These are phyloP conservation scores for Pterocles gutturalis DNA, from an alignment of 2,113 vertebrate genomes.

Conservation along the genomic window DNA sequence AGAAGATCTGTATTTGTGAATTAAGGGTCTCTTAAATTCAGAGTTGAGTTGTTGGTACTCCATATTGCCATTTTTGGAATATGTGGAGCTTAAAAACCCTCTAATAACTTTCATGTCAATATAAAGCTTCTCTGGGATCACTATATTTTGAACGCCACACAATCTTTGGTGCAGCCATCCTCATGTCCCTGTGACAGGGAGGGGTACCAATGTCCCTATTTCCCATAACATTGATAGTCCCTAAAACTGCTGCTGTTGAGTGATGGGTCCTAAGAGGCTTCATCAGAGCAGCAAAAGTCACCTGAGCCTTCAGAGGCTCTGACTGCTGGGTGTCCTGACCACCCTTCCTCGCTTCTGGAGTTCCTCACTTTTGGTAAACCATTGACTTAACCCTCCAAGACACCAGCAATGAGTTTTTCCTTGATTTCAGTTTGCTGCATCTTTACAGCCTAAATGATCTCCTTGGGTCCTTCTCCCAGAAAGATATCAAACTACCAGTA, in stretches of 20 bases:
- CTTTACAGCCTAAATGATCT: background rate
- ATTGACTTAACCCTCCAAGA: background rate
- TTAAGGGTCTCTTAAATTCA: background rate
- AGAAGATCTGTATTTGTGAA: background rate
- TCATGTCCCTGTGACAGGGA: background rate
- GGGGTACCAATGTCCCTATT: background rate
- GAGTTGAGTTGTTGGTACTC: background rate
- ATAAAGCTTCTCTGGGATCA: background rate
- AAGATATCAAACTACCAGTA: background rate
- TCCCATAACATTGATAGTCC: background rate
- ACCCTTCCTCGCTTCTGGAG: background rate
- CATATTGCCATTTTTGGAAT: background rate
- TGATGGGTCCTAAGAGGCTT: background rate
- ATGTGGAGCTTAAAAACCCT: background rate
- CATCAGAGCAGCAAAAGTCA: background rate
- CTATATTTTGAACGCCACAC: background rate
- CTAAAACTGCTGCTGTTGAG: background rate
- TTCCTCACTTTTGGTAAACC: slow-evolving; percentile 16
- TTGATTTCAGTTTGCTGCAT: slow-evolving; percentile 2
- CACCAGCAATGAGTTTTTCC: background rate
- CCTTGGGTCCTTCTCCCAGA: background rate
- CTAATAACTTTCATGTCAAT: background rate
- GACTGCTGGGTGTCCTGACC: background rate
- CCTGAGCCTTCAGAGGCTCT: background rate
- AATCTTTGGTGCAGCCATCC: background rate